phyloP scores from a whole-genome alignment of 2,797 vertebrate species.

The Gila robusta region DNA sequence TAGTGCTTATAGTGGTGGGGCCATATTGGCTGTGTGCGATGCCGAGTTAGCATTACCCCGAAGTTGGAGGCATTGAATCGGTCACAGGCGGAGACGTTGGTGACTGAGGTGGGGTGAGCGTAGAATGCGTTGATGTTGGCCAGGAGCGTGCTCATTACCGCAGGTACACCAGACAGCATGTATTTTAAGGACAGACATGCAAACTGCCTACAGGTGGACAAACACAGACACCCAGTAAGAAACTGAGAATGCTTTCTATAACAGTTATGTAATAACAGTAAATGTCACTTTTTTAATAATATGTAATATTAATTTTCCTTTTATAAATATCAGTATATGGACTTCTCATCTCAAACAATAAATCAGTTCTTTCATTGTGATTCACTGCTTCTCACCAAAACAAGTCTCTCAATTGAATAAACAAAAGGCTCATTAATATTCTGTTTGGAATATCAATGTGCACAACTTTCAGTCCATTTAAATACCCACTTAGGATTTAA shows the following conservation, averaged over 20 bases:
- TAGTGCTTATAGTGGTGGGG: not conserved
- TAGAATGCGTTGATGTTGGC: conserved; percentile 99
- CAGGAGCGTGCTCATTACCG: conserved; percentile 95
- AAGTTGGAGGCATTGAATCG: conserved; percentile 97
- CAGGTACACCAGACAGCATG: conserved; percentile 93
- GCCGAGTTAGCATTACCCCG: conserved; percentile 80
- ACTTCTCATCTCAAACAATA: not conserved
- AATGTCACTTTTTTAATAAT: not conserved
- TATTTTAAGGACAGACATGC: conserved; percentile 97
- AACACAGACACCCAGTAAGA: not conserved
- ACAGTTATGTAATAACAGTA: not conserved
- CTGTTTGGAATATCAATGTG: not conserved
- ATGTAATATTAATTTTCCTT: not conserved
- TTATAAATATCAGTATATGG: not conserved
- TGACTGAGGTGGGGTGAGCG: conserved; percentile 93
- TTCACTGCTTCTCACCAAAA: not conserved
- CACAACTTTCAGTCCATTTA: not conserved
- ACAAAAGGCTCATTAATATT: not conserved
- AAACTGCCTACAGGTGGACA: conserved; percentile 85
- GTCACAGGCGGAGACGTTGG: conserved; percentile 92
- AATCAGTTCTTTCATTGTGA: not conserved
- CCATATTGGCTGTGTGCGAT: conserved; percentile 3
- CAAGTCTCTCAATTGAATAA: not conserved
- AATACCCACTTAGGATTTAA: not conserved
- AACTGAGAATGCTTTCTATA: not conserved